Evolutionary conservation across 2,113 vertebrate species (phyloP), one percentile per base, ranked within the genome.

Genomic region (Pao palembangensis): DNA sequence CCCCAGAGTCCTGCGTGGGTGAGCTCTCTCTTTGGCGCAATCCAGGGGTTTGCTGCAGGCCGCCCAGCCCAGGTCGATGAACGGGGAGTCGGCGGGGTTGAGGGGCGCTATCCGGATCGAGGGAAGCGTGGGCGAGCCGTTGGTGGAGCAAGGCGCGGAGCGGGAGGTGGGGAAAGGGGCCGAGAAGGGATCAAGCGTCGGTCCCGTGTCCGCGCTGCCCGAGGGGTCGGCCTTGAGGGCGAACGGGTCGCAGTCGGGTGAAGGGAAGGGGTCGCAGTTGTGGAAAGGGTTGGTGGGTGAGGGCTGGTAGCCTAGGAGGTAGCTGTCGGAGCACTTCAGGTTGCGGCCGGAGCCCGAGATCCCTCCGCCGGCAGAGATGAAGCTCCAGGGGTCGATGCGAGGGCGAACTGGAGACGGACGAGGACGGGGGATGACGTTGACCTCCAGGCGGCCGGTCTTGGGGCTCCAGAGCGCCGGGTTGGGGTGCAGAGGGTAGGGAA

Each of bases 321-420:
- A 79, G 86, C 73, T 38, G 74, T 87, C 67, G 0, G 68, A 54
- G 59, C 87, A 69, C 69, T 71, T 51, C 0, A 76, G 43, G n/a
- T 80, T 84, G 11, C 82, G 75, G 4, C 78, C 20, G 25, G 44
- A 47, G 44, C 44, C 44, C 15, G 76, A 55, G 78, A 72, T 81
- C 6, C 47, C 55, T 0, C 78, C 61, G 0, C 93, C 93, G 0
- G 93, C 90, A 0, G 94, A 95, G 61, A 95, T 88, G 15, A 94
- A 95, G 85, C 93, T 95, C 94, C 94, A 95, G 0, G 93, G 93
- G 68, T 95, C 93, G 1, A 95, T 94, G 67, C 93, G 91, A 41
- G 79, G 92, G 5, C 94, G 91, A n/a, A 92, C 80, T 4, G 93
- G 91, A 3, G 93, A 94, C 0, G 93, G 94, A 1, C 93, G 92